phyloP scores from a whole-genome alignment of 2,797 vertebrate genomes.

The Poeciliopsis paucimaculata region DNA sequence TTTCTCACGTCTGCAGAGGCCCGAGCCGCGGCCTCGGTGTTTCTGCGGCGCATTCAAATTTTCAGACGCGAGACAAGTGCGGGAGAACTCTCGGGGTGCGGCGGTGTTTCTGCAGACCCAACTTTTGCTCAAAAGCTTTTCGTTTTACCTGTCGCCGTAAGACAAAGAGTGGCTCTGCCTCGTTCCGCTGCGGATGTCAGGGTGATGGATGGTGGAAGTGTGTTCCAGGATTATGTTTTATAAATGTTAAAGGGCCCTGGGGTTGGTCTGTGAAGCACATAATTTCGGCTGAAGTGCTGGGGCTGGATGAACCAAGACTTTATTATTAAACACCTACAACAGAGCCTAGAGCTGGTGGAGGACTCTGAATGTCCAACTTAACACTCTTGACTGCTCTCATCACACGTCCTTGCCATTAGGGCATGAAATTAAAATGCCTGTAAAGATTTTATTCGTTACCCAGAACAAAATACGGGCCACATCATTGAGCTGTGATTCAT shows the following conservation, averaged over 20 bases:
- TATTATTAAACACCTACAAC: conserved; percentile 84
- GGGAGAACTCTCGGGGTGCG: conserved; percentile 38
- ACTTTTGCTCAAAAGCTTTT: conserved; percentile 61
- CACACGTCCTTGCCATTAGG: conserved; percentile 69
- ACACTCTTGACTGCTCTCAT: conserved; percentile 58
- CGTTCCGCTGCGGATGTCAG: conserved; percentile 50
- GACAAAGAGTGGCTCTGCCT: conserved; percentile 44
- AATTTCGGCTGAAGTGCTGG: conserved; percentile 71
- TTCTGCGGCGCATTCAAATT: conserved; percentile 22
- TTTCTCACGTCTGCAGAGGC: conserved; percentile 67
- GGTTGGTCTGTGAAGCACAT: conserved; percentile 78
- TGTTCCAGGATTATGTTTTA: conserved; percentile 80
- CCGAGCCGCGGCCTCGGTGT: conserved; percentile 29
- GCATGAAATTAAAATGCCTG: conserved; percentile 73
- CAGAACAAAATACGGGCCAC: conserved; percentile 45
- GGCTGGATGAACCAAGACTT: conserved; percentile 76
- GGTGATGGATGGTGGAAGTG: conserved; percentile 73
- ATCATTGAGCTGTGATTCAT: conserved; percentile 40
- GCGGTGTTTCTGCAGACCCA: conserved; percentile 36
- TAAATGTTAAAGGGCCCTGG: conserved; percentile 76
- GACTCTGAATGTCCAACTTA: conserved; percentile 63
- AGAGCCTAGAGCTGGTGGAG: conserved; percentile 60
- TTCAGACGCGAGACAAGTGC: conserved; percentile 46
- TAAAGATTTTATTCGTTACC: conserved; percentile 54
- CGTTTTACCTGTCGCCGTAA: conserved; percentile 57